phyloP scores from a whole-genome alignment of 1,140 invertebrate genomes.

The Danaus plexippus region DNA sequence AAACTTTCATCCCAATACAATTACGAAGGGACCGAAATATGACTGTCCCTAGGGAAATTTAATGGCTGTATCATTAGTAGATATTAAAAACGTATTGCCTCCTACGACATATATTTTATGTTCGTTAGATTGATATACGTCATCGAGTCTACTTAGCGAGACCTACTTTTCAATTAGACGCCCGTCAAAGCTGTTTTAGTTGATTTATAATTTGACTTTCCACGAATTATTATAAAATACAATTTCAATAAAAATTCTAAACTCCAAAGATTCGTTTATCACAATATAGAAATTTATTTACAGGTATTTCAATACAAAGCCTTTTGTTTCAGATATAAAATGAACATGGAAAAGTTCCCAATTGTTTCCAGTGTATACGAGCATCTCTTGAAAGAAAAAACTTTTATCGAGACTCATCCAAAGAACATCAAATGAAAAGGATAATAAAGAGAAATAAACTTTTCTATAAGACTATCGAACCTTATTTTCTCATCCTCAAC shows the following conservation, averaged over 20 bases:
- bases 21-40: slow-evolving; percentile 21
- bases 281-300: neutral
- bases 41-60: slow-evolving; percentile 20
- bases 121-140: neutral
- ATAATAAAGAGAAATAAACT: slow-evolving; percentile 10
- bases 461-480: neutral
- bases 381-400: slow-evolving; percentile 36
- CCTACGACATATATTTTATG: slow-evolving; percentile 1
- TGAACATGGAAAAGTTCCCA: slow-evolving; percentile 46
- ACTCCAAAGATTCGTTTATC: neutral
- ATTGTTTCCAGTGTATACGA: slow-evolving; percentile 45
- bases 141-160: slow-evolving; percentile 5
- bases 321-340: slow-evolving; percentile 36
- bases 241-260: neutral
- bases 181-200: slow-evolving; percentile 12
- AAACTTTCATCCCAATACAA: slow-evolving; percentile 8
- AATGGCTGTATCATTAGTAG: slow-evolving; percentile 14
- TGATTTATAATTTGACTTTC: slow-evolving; percentile 18
- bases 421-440: slow-evolving; percentile 20
- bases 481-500: slow-evolving; percentile 7
- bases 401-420: slow-evolving; percentile 46
- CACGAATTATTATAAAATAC: slow-evolving; percentile 8
- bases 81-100: slow-evolving; percentile 14
- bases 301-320: neutral
- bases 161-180: slow-evolving; percentile 21